phyloP scores from a whole-genome alignment of 2,797 vertebrate species.

The Naso thynnoides region DNA sequence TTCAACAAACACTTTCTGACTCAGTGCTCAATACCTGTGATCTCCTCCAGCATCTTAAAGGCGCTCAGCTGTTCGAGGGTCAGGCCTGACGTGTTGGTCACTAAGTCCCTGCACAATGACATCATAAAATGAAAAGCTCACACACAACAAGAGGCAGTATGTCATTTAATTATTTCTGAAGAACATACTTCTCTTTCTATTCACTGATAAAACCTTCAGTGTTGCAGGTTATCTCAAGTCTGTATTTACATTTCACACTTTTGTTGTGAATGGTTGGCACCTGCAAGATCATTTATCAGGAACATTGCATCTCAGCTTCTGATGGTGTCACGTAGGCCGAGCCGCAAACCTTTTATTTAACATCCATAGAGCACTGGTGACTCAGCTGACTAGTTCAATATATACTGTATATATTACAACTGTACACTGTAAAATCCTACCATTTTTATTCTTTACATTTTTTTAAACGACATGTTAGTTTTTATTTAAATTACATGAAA shows the following conservation, averaged over 20 bases:
- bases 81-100: conserved; percentile 84
- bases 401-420: background rate
- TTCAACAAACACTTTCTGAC: background rate
- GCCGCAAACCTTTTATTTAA: conserved; percentile 1
- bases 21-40: conserved; percentile 87
- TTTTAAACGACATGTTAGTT: background rate
- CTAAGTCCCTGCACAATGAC: conserved; percentile 77
- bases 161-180: background rate
- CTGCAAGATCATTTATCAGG: background rate
- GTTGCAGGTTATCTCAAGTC: background rate
- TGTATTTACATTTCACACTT: conserved; percentile 18
- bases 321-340: background rate
- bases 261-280: background rate
- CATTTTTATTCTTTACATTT: background rate
- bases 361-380: background rate
- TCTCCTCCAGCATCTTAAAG: conserved; percentile 92
- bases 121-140: background rate
- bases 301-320: background rate
- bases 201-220: conserved; percentile 12
- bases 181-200: background rate
- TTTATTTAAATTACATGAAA: conserved; percentile 1
- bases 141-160: background rate
- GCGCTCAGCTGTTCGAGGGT: conserved; percentile 84
- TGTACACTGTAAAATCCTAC: background rate
- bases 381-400: background rate